Conservation (phyloP, 1,140 invertebrate genomes). For the Berghia stephanieae region DNA sequence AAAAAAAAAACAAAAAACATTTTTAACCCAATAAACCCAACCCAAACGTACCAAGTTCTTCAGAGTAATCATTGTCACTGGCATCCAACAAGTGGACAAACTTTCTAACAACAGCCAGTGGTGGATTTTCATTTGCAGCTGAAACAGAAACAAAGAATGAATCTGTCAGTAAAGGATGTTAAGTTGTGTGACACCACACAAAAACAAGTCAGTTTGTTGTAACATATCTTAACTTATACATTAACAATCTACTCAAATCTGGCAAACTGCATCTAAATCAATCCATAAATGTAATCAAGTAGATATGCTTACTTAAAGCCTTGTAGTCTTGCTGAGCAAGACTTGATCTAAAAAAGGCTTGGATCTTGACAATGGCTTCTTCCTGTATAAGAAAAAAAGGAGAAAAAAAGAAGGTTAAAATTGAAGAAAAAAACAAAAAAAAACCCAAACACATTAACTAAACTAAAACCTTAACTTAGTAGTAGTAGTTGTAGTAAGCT, state of each 20-base stretch:
- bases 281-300: background rate
- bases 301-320: conserved; percentile 58
- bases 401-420: background rate
- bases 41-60: conserved; percentile 64
- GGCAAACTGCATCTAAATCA: background rate
- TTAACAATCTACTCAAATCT: background rate
- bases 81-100: conserved; percentile 80
- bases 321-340: conserved; percentile 65
- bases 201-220: background rate
- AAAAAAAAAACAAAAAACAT: background rate
- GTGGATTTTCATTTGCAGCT: conserved; percentile 75
- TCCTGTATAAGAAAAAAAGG: conserved; percentile 40
- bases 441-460: background rate
- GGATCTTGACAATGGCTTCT: conserved; percentile 64
- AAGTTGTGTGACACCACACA: background rate
- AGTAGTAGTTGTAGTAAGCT: no score
- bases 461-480: no score
- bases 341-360: conserved; percentile 64
- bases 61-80: conserved; percentile 76
- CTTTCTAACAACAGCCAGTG: conserved; percentile 77
- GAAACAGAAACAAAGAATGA: conserved; percentile 40
- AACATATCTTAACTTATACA: background rate
- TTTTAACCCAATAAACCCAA: background rate
- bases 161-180: no score
- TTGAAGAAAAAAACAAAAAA: background rate